Conservation (phyloP, 2,797 vertebrate genomes). For the Tiaroga cobitis region DNA sequence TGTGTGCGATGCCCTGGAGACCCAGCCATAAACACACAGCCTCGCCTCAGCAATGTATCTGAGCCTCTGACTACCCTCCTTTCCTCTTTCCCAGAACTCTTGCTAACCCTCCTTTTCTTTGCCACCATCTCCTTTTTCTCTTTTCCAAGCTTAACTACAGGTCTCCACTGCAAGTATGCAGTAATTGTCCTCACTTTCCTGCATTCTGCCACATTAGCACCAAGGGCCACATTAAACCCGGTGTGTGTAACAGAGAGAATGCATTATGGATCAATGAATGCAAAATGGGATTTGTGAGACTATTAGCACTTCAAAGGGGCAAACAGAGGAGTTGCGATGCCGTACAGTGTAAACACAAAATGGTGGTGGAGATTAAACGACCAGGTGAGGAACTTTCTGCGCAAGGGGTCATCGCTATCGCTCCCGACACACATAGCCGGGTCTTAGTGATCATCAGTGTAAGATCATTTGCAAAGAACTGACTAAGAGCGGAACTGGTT, state of each 20-base stretch:
- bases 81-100: slow-evolving; percentile 12
- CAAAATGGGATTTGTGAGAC: slow-evolving; percentile 51
- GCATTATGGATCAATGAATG: slow-evolving; percentile 59
- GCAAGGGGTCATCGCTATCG: slow-evolving; percentile 40
- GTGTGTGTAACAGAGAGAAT: slow-evolving; percentile 42
- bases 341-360: slow-evolving; percentile 53
- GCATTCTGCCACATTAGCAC: slow-evolving; percentile 6
- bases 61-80: slow-evolving; percentile 51
- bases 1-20: slow-evolving; percentile 56
- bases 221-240: slow-evolving; percentile 19
- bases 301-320: slow-evolving; percentile 60
- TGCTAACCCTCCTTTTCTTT: not conserved
- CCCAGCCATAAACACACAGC: slow-evolving; percentile 59
- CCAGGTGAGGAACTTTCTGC: slow-evolving; percentile 32
- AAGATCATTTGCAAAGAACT: slow-evolving; percentile 9
- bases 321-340: slow-evolving; percentile 27
- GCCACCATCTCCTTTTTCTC: slow-evolving; percentile 3
- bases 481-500: not conserved
- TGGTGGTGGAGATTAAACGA: slow-evolving; percentile 44
- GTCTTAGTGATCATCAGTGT: slow-evolving; percentile 12
- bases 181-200: slow-evolving; percentile 15
- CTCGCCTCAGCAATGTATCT: slow-evolving; percentile 59
- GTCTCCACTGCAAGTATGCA: slow-evolving; percentile 17
- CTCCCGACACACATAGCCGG: slow-evolving; percentile 27
- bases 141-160: slow-evolving; percentile 27